These are phyloP conservation scores for Astreopora myriophthalma DNA, from an alignment of 64 coral and sea anemone genomes.

Conservation along the genomic window DNA sequence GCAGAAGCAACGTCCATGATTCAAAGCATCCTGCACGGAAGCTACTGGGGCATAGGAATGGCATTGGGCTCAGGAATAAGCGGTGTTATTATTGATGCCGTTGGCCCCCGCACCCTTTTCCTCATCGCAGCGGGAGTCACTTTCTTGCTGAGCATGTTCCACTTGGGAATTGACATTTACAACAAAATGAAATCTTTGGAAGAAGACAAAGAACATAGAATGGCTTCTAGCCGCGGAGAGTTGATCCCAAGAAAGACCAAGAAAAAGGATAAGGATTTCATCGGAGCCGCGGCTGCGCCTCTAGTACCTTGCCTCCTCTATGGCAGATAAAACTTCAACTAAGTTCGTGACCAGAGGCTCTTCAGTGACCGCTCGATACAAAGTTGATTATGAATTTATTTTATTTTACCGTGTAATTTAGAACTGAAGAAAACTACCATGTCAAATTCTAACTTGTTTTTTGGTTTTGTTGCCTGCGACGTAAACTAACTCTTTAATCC, in stretches of 20 bases:
- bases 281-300: slow-evolving; percentile 89
- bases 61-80: slow-evolving; percentile 78
- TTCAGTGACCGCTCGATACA: neutral
- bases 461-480: no score
- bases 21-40: slow-evolving; percentile 89
- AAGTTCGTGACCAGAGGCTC: neutral
- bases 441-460: no score
- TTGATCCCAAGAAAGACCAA: neutral
- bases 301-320: slow-evolving; percentile 92
- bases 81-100: slow-evolving; percentile 68
- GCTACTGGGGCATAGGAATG: slow-evolving; percentile 93
- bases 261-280: slow-evolving; percentile 47
- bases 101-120: slow-evolving; percentile 60
- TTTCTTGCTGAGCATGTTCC: slow-evolving; percentile 61
- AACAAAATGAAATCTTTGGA: slow-evolving; percentile 72
- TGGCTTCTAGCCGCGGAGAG: neutral
- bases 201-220: slow-evolving; percentile 22
- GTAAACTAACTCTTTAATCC: no score
- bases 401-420: no score
- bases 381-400: neutral
- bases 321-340: slow-evolving; percentile 50
- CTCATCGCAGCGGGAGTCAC: slow-evolving; percentile 44
- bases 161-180: slow-evolving; percentile 50
- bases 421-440: no score
- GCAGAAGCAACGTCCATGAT: slow-evolving; percentile 75